phyloP scores from a whole-genome alignment of 1,140 invertebrate genomes.

The Chelonus insularis region DNA sequence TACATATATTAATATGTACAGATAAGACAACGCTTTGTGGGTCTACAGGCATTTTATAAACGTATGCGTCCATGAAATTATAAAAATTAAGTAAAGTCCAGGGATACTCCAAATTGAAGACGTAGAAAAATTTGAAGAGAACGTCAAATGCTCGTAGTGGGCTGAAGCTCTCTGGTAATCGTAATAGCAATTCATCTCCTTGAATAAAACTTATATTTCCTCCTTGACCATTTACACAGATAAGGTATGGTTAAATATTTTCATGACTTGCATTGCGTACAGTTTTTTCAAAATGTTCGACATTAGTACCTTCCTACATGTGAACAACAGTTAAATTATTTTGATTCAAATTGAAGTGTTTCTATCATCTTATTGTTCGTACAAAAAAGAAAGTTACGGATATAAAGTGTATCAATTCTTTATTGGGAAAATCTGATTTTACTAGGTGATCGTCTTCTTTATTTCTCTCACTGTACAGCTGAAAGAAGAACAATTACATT shows the following conservation, averaged over 20 bases:
- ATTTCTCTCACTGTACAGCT: neutral
- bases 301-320: conserved; percentile 10
- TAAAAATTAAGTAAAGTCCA: conserved; percentile 7
- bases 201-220: neutral
- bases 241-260: conserved; percentile 4
- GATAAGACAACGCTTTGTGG: neutral
- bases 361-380: no score
- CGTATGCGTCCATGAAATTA: conserved; percentile 4
- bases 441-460: neutral
- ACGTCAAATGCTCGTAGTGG: conserved; percentile 4
- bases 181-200: neutral
- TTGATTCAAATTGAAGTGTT: no score
- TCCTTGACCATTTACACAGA: neutral
- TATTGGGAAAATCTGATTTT: neutral
- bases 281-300: neutral
- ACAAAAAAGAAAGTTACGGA: no score
- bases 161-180: neutral
- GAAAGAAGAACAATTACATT: neutral
- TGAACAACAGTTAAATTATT: neutral
- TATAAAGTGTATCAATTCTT: neutral
- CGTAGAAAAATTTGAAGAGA: conserved; percentile 3
- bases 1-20: neutral
- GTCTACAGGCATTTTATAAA: neutral
- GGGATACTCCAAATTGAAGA: conserved; percentile 2
- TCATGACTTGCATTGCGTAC: neutral